These are phyloP conservation scores for Drosophila serrata DNA, from an alignment of 1,140 invertebrate genomes.

Conservation along the genomic window DNA sequence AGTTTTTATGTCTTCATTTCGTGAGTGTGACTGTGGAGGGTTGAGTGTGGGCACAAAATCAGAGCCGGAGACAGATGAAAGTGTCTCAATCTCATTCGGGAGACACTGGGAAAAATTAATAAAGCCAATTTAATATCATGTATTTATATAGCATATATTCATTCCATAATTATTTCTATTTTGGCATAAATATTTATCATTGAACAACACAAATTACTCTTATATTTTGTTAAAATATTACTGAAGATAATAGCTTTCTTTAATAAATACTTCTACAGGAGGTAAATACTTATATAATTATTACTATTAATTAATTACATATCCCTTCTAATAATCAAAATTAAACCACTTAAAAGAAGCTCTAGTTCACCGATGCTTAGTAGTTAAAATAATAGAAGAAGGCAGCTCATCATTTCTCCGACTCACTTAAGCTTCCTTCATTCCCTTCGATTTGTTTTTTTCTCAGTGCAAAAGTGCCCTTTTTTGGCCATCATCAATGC, in stretches of 20 bases:
- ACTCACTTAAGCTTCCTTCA: neutral
- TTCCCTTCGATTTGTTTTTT: neutral
- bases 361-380: neutral
- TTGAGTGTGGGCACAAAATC: constrained; percentile 43
- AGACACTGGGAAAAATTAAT: constrained; percentile 35
- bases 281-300: neutral
- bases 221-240: neutral
- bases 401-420: neutral
- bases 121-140: neutral
- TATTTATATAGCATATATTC: neutral
- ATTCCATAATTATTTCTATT: neutral
- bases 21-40: constrained; percentile 17
- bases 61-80: constrained; percentile 40
- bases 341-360: neutral
- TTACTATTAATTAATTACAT: neutral
- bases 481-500: constrained; percentile 44
- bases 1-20: constrained; percentile 75
- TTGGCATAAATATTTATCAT: neutral
- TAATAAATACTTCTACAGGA: neutral
- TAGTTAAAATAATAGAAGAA: neutral
- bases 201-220: neutral
- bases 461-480: constrained; percentile 1
- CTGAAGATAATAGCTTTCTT: neutral
- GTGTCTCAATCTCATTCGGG: constrained; percentile 43
- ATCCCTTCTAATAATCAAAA: neutral